These are phyloP conservation scores for Eupelmus urozonus DNA, from an alignment of 2,888 invertebrate genomes.

Conservation along the genomic window DNA sequence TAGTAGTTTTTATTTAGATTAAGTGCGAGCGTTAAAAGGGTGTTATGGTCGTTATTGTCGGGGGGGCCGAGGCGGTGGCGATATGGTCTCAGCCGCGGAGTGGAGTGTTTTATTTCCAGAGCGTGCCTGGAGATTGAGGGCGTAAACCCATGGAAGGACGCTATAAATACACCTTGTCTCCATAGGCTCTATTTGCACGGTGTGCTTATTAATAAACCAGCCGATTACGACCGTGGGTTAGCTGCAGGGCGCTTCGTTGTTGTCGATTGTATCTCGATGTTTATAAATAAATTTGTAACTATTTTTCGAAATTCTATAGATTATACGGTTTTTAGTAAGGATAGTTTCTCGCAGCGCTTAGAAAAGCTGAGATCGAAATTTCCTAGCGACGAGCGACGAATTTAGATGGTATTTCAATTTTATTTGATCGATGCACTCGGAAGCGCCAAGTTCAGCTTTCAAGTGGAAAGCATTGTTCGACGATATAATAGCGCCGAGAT, in stretches of 20 bases:
- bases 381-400: too few species aligned
- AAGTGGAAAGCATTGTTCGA: conserved; percentile 9
- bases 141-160: conserved; percentile 39
- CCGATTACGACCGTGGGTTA: neutral
- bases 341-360: too few species aligned
- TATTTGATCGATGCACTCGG: neutral
- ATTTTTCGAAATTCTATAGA: too few species aligned
- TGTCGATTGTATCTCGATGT: too few species aligned
- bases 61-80: too few species aligned
- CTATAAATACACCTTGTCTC: conserved; percentile 44
- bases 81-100: neutral
- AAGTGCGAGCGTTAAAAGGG: neutral
- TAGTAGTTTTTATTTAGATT: too few species aligned
- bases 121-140: conserved; percentile 38
- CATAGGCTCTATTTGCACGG: neutral
- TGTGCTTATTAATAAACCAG: conserved; percentile 7
- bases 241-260: too few species aligned
- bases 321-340: too few species aligned
- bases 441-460: neutral
- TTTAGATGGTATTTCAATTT: conserved; percentile 15
- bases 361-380: too few species aligned
- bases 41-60: too few species aligned
- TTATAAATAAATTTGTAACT: too few species aligned
- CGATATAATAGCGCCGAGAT: neutral
- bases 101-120: conserved; percentile 18